These are phyloP conservation scores for Episyrphus balteatus DNA, from an alignment of 1,140 invertebrate species.

Conservation along the genomic window DNA sequence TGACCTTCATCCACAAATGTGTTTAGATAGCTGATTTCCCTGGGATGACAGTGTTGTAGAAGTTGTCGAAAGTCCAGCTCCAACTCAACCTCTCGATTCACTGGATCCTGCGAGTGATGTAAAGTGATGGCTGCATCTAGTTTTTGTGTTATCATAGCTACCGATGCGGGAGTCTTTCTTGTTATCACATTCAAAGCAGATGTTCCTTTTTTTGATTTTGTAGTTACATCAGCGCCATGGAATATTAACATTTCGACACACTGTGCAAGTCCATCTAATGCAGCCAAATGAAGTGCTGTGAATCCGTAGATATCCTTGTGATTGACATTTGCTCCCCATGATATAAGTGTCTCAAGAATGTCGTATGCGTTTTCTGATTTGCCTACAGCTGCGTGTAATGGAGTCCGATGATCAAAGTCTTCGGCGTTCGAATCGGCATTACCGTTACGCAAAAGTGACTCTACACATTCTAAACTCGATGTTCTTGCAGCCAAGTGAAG, in stretches of 20 bases:
- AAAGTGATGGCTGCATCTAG: conserved; percentile 65
- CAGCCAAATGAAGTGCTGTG: conserved; percentile 77
- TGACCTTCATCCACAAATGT: conserved; percentile 74
- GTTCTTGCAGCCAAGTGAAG: conserved; percentile 64
- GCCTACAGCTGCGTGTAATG: conserved; percentile 65
- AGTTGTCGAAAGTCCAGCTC: conserved; percentile 68
- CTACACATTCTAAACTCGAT: conserved; percentile 65
- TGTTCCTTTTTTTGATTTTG: conserved; percentile 69
- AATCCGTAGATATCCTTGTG: conserved; percentile 79
- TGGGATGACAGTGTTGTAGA: conserved; percentile 62
- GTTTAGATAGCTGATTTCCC: conserved; percentile 69
- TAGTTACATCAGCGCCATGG: conserved; percentile 73
- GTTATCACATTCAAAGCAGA: conserved; percentile 71
- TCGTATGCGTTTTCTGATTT: conserved; percentile 63
- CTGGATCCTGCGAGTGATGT: conserved; percentile 62
- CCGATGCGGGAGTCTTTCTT: conserved; percentile 67
- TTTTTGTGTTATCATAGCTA: conserved; percentile 63
- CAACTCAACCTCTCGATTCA: conserved; percentile 67
- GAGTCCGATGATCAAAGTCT: conserved; percentile 64
- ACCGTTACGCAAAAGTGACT: conserved; percentile 56
- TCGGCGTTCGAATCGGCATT: conserved; percentile 61
- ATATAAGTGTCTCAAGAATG: conserved; percentile 60
- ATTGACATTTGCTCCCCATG: conserved; percentile 72
- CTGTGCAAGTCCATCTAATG: conserved; percentile 69
- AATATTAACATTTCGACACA: conserved; percentile 72